phyloP scores from a whole-genome alignment of 2,888 invertebrate species.

The Aquatica leii region DNA sequence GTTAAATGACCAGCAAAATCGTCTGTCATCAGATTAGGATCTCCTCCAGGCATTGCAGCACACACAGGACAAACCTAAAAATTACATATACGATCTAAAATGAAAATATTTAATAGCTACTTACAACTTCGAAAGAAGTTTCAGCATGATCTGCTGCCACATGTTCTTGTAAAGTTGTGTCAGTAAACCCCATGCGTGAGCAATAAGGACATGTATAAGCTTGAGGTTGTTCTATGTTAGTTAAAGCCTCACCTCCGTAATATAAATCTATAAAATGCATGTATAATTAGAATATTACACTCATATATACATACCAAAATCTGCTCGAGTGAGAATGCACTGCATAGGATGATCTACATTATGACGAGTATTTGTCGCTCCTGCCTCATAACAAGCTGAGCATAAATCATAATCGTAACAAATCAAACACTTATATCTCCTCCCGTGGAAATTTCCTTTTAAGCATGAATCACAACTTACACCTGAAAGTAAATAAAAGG shows the following conservation, averaged over 20 bases:
- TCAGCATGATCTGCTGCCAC: slow-evolving; percentile 92
- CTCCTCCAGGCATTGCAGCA: slow-evolving; percentile 95
- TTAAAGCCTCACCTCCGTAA: slow-evolving; percentile 94
- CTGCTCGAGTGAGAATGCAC: slow-evolving; percentile 95
- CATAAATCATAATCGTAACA: slow-evolving; percentile 99
- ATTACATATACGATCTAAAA: not conserved
- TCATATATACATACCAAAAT: slow-evolving; percentile 74
- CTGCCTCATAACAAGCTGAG: slow-evolving; percentile 93
- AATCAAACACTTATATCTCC: slow-evolving; percentile 98
- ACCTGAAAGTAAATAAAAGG: slow-evolving; percentile 70
- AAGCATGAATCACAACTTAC: slow-evolving; percentile 99
- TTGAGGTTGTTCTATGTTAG: slow-evolving; percentile 90
- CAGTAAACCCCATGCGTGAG: slow-evolving; percentile 95
- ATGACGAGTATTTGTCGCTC: slow-evolving; percentile 90
- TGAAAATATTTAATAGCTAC: slow-evolving; percentile 57
- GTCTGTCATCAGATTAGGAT: slow-evolving; percentile 97
- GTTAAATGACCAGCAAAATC: slow-evolving; percentile 97
- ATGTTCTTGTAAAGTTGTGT: slow-evolving; percentile 89
- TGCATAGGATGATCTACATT: slow-evolving; percentile 98
- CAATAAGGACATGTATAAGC: slow-evolving; percentile 98
- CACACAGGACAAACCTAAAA: slow-evolving; percentile 94
- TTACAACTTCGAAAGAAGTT: slow-evolving; percentile 87
- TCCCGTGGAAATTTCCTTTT: slow-evolving; percentile 96
- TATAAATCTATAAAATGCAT: slow-evolving; percentile 64
- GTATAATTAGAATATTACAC: too few relatives aligned